Conservation (phyloP, 2,113 vertebrate genomes). For the Danionella cerebrum region DNA sequence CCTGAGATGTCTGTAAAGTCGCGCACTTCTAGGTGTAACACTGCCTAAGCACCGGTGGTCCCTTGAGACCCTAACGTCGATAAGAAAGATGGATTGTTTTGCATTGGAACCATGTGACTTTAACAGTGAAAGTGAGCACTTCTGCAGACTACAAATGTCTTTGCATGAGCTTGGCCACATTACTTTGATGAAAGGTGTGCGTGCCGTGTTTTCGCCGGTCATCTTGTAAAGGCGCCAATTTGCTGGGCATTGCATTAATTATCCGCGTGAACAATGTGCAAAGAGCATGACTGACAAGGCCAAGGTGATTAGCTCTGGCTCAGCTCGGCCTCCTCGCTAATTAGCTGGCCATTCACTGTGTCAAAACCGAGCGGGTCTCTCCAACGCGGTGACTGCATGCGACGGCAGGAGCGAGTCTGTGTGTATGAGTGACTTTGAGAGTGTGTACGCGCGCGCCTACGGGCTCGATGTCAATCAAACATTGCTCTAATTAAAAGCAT, state of each 20-base stretch:
- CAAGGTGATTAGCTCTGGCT: slow-evolving; percentile 29
- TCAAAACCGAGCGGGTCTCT: slow-evolving; percentile 54
- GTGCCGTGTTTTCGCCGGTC: not conserved
- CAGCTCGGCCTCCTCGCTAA: slow-evolving; percentile 42
- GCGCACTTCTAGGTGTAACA: no score
- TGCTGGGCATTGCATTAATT: slow-evolving; percentile 21
- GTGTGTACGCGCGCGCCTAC: slow-evolving; percentile 30
- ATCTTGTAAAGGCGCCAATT: slow-evolving; percentile 10
- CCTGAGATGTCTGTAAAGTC: no score
- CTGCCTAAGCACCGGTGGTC: no score
- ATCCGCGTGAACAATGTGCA: slow-evolving; percentile 45
- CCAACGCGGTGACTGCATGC: slow-evolving; percentile 39
- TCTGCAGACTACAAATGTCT: no score
- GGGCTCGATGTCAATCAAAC: slow-evolving; percentile 68
- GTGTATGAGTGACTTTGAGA: slow-evolving; percentile 25
- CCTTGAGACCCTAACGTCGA: no score
- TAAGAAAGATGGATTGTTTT: no score
- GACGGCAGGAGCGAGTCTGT: slow-evolving; percentile 4
- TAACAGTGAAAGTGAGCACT: no score
- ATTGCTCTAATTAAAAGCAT: slow-evolving; percentile 88
- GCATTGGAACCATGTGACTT: no score
- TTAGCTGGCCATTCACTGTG: slow-evolving; percentile 53
- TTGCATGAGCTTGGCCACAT: no score
- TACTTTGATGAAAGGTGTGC: not conserved
- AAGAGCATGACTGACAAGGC: slow-evolving; percentile 57